Base-by-base conservation (phyloP, 2,797 vertebrate genomes). In the Argentina silus region DNA sequence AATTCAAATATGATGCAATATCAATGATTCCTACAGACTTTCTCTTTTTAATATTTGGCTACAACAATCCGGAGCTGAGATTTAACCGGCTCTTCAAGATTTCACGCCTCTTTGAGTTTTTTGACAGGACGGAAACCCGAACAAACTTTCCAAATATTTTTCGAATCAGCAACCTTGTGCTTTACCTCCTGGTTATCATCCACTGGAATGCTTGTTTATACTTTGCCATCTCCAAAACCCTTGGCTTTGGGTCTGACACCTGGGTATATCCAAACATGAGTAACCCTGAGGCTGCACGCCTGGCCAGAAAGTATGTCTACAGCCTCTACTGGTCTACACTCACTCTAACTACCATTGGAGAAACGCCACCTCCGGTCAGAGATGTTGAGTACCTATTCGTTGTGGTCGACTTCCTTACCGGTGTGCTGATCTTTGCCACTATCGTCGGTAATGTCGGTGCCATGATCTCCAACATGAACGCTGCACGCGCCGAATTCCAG, bases 401-500 rank as follows among this genome's bases (percentile, higher is more conserved):
- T 50, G 96, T 98, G 3, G 80, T 86, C 0, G 97, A 99, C 86
- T 99, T 99, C 79, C 92, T 99, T 75, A 97, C 96, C 14, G 98
- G 98, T 0, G 96, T 99, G 68, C 90, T 99, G 50, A 99, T 99
- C 84, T 99, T 99, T 0, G 97, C 97, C 3, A 98, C 97, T 21
- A 99, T 99, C 1, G 98, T 99, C 0, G 96, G 97, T 77, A 99
- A 99, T 0, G 97, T 99, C 0, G 97, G 98, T 53, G 96, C 98
- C 80, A 99, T 99, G 97, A 99, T 98, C 81, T 97, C 97, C 53
- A 98, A 98, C 91, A 98, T 98, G 98, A 95, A 91, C 0, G 96
- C 96, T 0, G 95, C 94, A 0, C 94, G 96, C 9, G 92, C 96
- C 0, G 96, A 97, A 67, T 99, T 99, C 88, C 97, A 99, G 88